Conservation (phyloP, 2,797 vertebrate genomes). For the Ceyx erithaca region DNA sequence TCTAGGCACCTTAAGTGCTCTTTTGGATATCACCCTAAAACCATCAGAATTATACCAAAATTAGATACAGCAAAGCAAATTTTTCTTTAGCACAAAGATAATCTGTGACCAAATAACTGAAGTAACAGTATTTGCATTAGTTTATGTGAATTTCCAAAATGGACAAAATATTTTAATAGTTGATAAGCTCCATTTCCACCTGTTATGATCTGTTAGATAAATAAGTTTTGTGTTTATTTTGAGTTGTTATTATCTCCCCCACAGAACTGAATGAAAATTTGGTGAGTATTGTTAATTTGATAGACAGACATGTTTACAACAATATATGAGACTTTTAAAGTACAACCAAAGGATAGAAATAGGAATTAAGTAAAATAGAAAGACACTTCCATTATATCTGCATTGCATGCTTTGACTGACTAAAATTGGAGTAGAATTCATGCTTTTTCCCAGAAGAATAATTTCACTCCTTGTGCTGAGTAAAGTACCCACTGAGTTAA, state of each 20-base stretch:
- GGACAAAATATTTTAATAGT: slow-evolving; percentile 16
- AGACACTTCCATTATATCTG: neutral
- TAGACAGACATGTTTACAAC: neutral
- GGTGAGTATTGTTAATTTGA: neutral
- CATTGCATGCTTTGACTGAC: neutral
- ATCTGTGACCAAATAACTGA: neutral
- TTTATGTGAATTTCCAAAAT: slow-evolving; percentile 49
- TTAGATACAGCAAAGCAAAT: neutral
- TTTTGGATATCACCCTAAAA: neutral
- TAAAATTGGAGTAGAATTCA: slow-evolving; percentile 3
- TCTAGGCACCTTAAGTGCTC: neutral
- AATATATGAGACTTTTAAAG: neutral
- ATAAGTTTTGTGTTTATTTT: neutral
- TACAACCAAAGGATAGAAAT: neutral
- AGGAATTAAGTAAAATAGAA: neutral
- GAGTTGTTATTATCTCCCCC: neutral
- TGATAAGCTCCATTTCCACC: neutral
- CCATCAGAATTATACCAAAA: neutral
- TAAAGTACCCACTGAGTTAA: neutral
- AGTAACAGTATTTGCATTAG: neutral
- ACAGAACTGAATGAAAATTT: neutral
- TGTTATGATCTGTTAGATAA: neutral
- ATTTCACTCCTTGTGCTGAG: slow-evolving; percentile 12
- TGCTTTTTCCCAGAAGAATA: neutral
- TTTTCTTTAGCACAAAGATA: slow-evolving; percentile 12